Conservation (phyloP, 2,797 vertebrate species). For the Anniella stebbinsi region DNA sequence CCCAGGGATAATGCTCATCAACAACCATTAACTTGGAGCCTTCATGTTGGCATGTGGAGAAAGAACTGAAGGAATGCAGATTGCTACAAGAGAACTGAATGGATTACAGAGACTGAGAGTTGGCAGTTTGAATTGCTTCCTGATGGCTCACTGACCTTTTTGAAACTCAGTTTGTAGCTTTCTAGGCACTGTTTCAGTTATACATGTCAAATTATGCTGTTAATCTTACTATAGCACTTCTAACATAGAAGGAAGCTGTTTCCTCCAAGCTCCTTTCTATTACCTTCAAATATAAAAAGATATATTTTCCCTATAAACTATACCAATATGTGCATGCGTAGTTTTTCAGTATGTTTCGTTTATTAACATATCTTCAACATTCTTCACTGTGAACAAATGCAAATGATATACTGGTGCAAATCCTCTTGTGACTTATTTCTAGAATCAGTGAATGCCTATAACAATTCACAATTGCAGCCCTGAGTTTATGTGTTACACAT, state of each 20-base stretch:
- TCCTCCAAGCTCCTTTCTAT: not conserved
- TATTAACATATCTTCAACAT: constrained; percentile 25
- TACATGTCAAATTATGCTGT: constrained; percentile 21
- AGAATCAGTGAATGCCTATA: constrained; percentile 18
- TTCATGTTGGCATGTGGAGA: constrained; percentile 1
- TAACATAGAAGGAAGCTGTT: constrained; percentile 4
- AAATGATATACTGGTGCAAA: not conserved
- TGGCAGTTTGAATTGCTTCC: constrained; percentile 22
- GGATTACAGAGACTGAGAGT: constrained; percentile 18
- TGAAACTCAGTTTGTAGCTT: not conserved
- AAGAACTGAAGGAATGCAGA: constrained; percentile 23
- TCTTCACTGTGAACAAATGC: not conserved
- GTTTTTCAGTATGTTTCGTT: not conserved
- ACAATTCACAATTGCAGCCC: constrained; percentile 23
- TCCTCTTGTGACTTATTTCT: constrained; percentile 24
- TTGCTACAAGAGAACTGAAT: constrained; percentile 23
- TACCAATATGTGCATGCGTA: not conserved
- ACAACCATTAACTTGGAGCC: constrained; percentile 1
- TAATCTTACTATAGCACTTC: constrained; percentile 40
- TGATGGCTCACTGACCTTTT: constrained; percentile 9
- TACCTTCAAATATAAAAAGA: constrained; percentile 39
- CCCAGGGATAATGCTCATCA: not conserved
- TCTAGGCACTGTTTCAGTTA: constrained; percentile 13
- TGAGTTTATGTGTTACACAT: constrained; percentile 10
- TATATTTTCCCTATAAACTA: constrained; percentile 20